Base-by-base conservation (phyloP, 2,113 vertebrate genomes). In the Cyrtonyx montezumae region DNA sequence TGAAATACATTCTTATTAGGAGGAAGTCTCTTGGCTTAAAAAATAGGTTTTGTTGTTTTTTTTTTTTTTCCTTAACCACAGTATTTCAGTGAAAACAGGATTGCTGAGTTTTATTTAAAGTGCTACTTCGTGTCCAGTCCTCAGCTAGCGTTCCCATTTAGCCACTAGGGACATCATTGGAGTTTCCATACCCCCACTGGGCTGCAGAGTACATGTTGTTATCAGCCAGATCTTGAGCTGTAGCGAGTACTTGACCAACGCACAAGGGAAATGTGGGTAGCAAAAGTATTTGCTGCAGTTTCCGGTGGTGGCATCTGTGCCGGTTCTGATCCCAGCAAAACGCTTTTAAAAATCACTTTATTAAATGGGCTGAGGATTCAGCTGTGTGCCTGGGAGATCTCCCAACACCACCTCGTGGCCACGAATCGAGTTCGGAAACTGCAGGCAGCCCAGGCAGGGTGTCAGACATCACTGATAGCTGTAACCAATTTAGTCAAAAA, bases 1-100 rank as follows among this genome's bases (percentile, higher is more conserved):
- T 85, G 49, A 36, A 84, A 79, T 89, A 79, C 37, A 69, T 59
- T 78, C n/a, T 76, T 40, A 74, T 10, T 34, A 85, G 34, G 88
- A 86, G 61, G 36, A 74, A 43, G 46, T 86, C 22, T 67, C 9
- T 82, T 67, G 30, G 58, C 45, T 63, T 65, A 86, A 87, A 79
- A 75, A 43, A 59, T 4, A 45, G 22, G 7, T 22, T 67, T 84
- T 55, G 14, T 82, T 37, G 18, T 2, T 23, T 4, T 56, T 37
- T 88, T 9, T 11, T 70, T 25, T 53, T 13, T 20, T 42, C 16
- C 23, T 58, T 45, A 12, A 14, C 22, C 40, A 51, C 59, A 42
- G 23, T 15, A 37, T 42, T 91, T 83, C 67, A 32, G 49, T 77
- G 49, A 63, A 92, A 89, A 46, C 8, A 25, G 4, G 19, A 42